phyloP scores from a whole-genome alignment of 2,888 invertebrate genomes.

The Nomada flava region DNA sequence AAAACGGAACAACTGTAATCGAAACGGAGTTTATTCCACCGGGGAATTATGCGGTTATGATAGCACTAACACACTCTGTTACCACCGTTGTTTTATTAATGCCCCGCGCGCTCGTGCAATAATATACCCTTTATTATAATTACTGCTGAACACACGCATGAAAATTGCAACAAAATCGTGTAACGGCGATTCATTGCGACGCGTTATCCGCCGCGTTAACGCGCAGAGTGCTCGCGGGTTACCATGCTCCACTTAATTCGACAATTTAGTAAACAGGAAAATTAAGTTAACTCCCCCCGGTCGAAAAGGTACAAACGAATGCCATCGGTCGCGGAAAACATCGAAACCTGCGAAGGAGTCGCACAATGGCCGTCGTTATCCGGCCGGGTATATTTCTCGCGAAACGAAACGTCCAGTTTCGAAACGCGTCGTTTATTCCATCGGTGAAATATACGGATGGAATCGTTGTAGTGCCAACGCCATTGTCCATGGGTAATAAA shows the following conservation, averaged over 20 bases:
- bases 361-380: conserved; percentile 32
- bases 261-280: neutral
- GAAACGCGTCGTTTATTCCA: conserved; percentile 32
- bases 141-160: conserved; percentile 11
- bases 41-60: conserved; percentile 42
- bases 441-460: neutral
- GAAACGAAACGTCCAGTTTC: conserved; percentile 12
- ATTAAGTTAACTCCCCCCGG: neutral
- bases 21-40: conserved; percentile 52
- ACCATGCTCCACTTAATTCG: neutral
- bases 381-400: conserved; percentile 25
- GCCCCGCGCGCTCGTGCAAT: neutral
- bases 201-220: neutral
- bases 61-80: conserved; percentile 24
- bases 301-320: neutral
- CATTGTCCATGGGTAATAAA: conserved; percentile 63
- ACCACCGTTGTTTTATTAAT: conserved; percentile 32
- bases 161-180: conserved; percentile 15
- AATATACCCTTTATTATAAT: conserved; percentile 41
- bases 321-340: neutral
- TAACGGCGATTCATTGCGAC: neutral
- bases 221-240: neutral
- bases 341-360: neutral
- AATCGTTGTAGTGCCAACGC: neutral
- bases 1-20: conserved; percentile 51